Evolutionary conservation across 2,797 vertebrate genomes (phyloP).

Genomic region (Clarias platycephalus): DNA sequence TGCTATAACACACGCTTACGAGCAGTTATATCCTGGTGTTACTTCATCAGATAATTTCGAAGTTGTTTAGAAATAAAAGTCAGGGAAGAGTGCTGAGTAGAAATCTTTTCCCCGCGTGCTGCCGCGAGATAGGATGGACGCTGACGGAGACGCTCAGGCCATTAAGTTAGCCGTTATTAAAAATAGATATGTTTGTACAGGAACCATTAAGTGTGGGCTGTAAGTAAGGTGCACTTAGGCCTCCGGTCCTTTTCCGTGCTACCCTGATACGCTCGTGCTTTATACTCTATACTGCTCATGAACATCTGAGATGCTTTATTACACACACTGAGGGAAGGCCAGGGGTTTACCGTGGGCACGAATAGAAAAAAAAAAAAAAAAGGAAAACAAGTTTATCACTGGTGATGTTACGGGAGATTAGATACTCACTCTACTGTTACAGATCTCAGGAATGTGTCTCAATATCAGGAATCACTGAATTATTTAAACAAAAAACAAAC

Average conservation of each 20-base stretch:
- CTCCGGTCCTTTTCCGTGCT: conserved; percentile 63
- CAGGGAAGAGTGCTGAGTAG: neutral
- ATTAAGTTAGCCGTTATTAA: conserved; percentile 67
- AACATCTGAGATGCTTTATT: conserved; percentile 11
- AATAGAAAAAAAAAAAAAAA: neutral
- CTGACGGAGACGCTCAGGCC: conserved; percentile 53
- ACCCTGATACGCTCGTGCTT: conserved; percentile 60
- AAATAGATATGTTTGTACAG: conserved; percentile 59
- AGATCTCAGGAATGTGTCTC: neutral
- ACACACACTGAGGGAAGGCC: conserved; percentile 25
- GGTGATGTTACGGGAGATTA: neutral
- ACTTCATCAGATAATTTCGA: neutral
- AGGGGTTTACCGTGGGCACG: conserved; percentile 10
- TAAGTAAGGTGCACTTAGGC: conserved; percentile 73
- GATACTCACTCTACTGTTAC: too few relatives aligned
- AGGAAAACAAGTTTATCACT: neutral
- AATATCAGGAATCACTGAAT: neutral
- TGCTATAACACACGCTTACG: too few relatives aligned
- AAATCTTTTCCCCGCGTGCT: neutral
- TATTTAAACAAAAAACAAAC: neutral
- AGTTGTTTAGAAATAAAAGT: neutral
- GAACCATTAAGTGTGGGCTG: conserved; percentile 68
- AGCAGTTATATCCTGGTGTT: neutral
- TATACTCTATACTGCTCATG: conserved; percentile 8
- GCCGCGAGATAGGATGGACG: conserved; percentile 34